Base-by-base conservation (phyloP, 2,888 invertebrate species). In the Drosophila diplacantha region DNA sequence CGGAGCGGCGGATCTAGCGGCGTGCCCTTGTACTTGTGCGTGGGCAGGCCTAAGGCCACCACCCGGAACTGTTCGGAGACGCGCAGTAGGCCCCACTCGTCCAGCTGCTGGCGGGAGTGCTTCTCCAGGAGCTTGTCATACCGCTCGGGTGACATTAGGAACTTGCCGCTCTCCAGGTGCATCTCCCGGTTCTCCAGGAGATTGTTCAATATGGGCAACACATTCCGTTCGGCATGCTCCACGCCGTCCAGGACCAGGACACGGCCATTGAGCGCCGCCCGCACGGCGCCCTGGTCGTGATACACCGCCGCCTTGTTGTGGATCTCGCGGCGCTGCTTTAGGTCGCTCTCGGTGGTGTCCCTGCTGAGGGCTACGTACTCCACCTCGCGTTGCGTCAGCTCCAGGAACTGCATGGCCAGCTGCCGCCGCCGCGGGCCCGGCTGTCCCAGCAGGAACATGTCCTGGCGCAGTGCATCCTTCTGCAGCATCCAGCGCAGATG, bases 151-250 rank as follows among this genome's bases (percentile, higher is more conserved):
- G 97, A 94, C 86, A 99, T 94, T 37, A 99, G 90, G 86, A 98
- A 96, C 76, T 97, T 90, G 0, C 99, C 99, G 90, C 98, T 98
- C 89, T 99, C 98, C 65, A 99, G 90, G 88, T 98, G 97, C 98
- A 99, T 98, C 89, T 99, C 99, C 58, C 98, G 91, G 88, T 99
- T 99, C 89, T 99, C 98, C 53, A 99, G 89, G 55, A 99, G 90
- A 89, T 99, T 99, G 88, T 99, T 99, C 38, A 99, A 90, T 47
- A 99, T 95, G 34, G 98, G 98, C 64, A 99, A 89, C 39, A 99
- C 98, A 90, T 99, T 99, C 49, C 98, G 91, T 87, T 99, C 99
- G 0, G 98, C 97, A 87, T 98, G 98, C 90, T 99, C 98, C 57
- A 99, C 96, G 2, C 98, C 99, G 88, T 99, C 98, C 58, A 99